Conservation (phyloP, 37 sponge, comb jelly and placozoan genomes). For the Haliclona indistincta region DNA sequence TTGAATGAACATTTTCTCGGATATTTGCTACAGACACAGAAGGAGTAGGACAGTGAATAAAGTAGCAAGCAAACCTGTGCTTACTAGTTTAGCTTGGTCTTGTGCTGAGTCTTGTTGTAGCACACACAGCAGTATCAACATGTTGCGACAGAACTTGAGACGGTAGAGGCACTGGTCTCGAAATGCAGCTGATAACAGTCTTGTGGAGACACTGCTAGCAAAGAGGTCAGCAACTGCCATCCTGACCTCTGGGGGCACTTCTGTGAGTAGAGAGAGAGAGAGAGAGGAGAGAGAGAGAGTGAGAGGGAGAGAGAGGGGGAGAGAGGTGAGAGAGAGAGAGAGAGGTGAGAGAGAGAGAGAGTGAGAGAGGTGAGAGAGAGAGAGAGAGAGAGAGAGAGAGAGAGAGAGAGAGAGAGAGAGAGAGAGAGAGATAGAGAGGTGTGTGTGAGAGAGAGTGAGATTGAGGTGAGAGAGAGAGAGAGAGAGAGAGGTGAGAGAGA, state of each 20-base stretch:
- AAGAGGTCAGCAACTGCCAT: constrained; percentile 26
- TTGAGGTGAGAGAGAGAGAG: not conserved
- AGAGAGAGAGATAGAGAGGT: too few relatives aligned
- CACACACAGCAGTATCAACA: constrained; percentile 33
- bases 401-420: not conserved
- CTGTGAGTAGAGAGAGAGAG: not conserved
- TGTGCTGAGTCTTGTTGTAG: too few relatives aligned
- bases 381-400: too few relatives aligned
- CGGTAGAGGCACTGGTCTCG: constrained; percentile 24
- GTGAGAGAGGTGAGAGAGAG: too few relatives aligned
- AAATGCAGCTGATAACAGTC: constrained; percentile 13
- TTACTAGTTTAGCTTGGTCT: too few relatives aligned
- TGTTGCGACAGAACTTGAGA: constrained; percentile 27
- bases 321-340: too few relatives aligned
- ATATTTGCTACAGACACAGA: too few relatives aligned
- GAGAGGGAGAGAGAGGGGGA: too few relatives aligned
- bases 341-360: too few relatives aligned
- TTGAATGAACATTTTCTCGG: too few relatives aligned
- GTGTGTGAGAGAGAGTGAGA: not conserved
- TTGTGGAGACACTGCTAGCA: constrained; percentile 4
- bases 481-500: constrained; percentile 5
- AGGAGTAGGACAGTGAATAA: too few relatives aligned
- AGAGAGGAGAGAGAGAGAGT: not conserved
- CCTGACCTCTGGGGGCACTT: constrained; percentile 3
- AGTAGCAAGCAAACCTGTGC: too few relatives aligned